A percentile compares a stretch with the other conserved stretches of the same genome.
phyloP scores from a whole-genome alignment of 2,797 vertebrate species.

The Triplophysa bombifrons region DNA sequence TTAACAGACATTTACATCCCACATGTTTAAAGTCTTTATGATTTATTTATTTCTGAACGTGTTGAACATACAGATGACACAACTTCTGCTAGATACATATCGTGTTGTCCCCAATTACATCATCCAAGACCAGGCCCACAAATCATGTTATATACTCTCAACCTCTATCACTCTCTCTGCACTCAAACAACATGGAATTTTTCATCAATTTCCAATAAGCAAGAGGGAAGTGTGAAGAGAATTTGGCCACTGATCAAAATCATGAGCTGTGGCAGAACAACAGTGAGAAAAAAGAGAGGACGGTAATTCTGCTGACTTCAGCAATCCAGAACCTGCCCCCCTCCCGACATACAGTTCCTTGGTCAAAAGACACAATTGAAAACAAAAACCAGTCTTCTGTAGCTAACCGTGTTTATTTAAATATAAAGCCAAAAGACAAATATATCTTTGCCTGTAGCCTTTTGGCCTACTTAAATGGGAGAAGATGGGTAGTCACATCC shows the following conservation, averaged over 20 bases:
- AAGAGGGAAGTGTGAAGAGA: conserved; percentile 56
- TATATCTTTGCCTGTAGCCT: no score
- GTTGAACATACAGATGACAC: neutral
- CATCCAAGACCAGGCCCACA: conserved; percentile 27
- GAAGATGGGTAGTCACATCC: neutral
- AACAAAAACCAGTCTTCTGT: conserved; percentile 12
- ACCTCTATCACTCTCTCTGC: conserved; percentile 20
- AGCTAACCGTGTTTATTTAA: neutral
- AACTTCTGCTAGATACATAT: conserved; percentile 4
- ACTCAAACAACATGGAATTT: conserved; percentile 34
- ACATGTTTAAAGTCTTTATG: neutral
- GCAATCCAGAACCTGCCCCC: conserved; percentile 28
- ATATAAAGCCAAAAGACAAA: neutral
- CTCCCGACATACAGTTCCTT: conserved; percentile 31
- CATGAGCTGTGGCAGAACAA: conserved; percentile 46
- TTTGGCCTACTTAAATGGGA: neutral
- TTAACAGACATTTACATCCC: neutral
- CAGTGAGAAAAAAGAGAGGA: conserved; percentile 53
- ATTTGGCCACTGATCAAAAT: conserved; percentile 55
- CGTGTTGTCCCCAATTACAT: conserved; percentile 19
- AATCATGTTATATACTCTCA: conserved; percentile 39
- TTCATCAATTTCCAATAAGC: conserved; percentile 55
- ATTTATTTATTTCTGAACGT: conserved; percentile 12
- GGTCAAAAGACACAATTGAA: conserved; percentile 40
- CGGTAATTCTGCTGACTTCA: conserved; percentile 62